Base-by-base conservation (phyloP, 2,113 vertebrate genomes). In the Phalacrocorax aristotelis region DNA sequence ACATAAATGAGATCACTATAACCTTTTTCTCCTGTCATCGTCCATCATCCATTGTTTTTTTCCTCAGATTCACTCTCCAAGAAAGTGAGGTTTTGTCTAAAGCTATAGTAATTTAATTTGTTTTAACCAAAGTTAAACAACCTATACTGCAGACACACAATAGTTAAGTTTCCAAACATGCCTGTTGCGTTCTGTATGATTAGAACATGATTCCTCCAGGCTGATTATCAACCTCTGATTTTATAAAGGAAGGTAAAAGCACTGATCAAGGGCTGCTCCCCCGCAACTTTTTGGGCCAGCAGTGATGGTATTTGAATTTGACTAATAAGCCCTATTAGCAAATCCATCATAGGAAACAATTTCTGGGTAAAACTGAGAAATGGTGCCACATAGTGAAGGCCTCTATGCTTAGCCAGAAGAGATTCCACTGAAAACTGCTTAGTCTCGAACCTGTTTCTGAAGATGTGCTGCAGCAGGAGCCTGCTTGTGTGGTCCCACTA, bases 381-480 rank as follows among this genome's bases (percentile, higher is more conserved):
- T 6, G 4, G 26, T 66, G 15, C 61, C 40, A 57, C 23, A 9
- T 2, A 80, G 21, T 4, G 15, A 89, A 82, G 72, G 30, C 10
- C 40, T 3, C 11, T 48, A 1, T 1, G 13, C 72, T 87, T 32
- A 57, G 17, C 32, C 36, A 65, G 38, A 72, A 42, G 1, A 34
- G 49, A 89, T 27, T 71, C 52, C 79, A 76, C 52, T 48, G 52
- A 40, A 36, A 72, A 85, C 16, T 46, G 25, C 15, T 9, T 4
- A 51, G 19, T 49, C 34, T 46, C 34, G 30, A 85, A 77, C 5
- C 11, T 38, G 2, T 60, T 84, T 92, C 78, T 77, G 22, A 79
- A 80, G 61, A 32, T 0, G 0, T 20, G 26, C 60, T 42, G 52
- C 2, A 7, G 16, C n/a, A 76, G 44, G 5, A 93, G 32, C 11